These are phyloP conservation scores for Hylaeus volcanicus DNA, from an alignment of 1,140 invertebrate genomes.

Conservation along the genomic window DNA sequence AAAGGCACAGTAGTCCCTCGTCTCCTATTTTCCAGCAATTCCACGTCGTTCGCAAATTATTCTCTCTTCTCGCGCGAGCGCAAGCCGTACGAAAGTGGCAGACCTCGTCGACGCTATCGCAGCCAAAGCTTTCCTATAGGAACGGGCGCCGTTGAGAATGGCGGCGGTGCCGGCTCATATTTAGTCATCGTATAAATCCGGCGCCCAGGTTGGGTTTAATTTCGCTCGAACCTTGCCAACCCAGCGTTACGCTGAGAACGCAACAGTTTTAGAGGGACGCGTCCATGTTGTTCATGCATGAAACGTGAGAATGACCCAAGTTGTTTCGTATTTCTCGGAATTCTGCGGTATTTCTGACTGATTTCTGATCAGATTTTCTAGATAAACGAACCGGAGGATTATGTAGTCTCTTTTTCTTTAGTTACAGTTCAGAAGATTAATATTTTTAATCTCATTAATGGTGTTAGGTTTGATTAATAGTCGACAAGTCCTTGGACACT, in stretches of 20 bases:
- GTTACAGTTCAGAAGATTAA: too few species aligned
- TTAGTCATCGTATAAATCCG: slow-evolving; percentile 67
- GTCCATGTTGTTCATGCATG: slow-evolving; percentile 51
- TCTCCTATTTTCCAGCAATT: slow-evolving; percentile 64
- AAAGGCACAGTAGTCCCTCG: slow-evolving; percentile 52
- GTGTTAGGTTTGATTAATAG: too few species aligned
- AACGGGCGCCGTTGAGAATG: slow-evolving; percentile 50
- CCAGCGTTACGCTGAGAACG: slow-evolving; percentile 45
- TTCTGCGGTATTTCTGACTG: too few species aligned
- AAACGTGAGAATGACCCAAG: slow-evolving; percentile 50
- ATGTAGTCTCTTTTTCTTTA: too few species aligned
- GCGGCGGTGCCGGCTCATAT: slow-evolving; percentile 62
- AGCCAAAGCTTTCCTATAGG: slow-evolving; percentile 8
- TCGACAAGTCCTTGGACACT: too few species aligned
- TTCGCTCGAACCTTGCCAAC: slow-evolving; percentile 54
- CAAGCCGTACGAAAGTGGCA: slow-evolving; percentile 51
- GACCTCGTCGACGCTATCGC: slow-evolving; percentile 33
- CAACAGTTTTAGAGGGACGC: slow-evolving; percentile 44
- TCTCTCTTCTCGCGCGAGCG: slow-evolving; percentile 34
- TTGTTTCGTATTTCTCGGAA: too few species aligned
- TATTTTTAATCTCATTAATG: too few species aligned
- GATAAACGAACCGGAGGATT: too few species aligned
- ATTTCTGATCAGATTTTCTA: too few species aligned
- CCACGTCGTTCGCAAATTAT: slow-evolving; percentile 65
- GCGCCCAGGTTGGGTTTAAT: slow-evolving; percentile 64